phyloP scores from a whole-genome alignment of 1,140 invertebrate genomes.

The Ptiloglossa arizonensis region DNA sequence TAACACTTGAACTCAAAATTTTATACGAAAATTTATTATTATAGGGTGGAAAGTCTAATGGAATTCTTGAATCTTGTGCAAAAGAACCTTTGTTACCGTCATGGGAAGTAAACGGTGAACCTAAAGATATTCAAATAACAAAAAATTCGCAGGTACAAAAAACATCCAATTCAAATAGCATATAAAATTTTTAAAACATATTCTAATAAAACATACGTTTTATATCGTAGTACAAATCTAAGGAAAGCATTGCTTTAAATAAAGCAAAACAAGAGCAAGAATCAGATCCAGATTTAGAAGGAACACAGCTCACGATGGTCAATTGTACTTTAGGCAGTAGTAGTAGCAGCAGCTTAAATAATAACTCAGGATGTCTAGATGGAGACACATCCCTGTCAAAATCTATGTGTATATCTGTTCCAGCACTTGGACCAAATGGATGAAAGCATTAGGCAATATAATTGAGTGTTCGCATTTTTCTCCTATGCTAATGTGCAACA shows the following conservation, averaged over 20 bases:
- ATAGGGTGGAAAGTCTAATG: slow-evolving; percentile 80
- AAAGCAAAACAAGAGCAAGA: slow-evolving; percentile 52
- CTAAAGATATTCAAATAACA: slow-evolving; percentile 80
- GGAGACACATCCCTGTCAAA: slow-evolving; percentile 67
- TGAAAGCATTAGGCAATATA: slow-evolving; percentile 66
- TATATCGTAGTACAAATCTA: slow-evolving; percentile 68
- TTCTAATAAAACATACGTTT: too few species aligned
- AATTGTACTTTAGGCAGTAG: slow-evolving; percentile 75
- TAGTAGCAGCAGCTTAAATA: slow-evolving; percentile 76
- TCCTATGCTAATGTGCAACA: slow-evolving; percentile 49
- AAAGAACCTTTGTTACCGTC: slow-evolving; percentile 78
- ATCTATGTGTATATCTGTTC: slow-evolving; percentile 65
- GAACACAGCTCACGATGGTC: slow-evolving; percentile 74
- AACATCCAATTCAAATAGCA: slow-evolving; percentile 5
- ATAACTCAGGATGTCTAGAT: slow-evolving; percentile 71
- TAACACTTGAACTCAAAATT: neutral
- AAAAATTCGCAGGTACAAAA: slow-evolving; percentile 83
- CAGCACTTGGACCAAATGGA: slow-evolving; percentile 77
- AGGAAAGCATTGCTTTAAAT: slow-evolving; percentile 55
- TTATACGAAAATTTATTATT: neutral
- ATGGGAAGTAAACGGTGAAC: slow-evolving; percentile 79
- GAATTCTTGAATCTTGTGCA: slow-evolving; percentile 76
- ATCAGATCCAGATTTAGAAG: slow-evolving; percentile 67
- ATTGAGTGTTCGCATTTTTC: slow-evolving; percentile 54
- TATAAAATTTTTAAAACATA: neutral